These are phyloP conservation scores for Hybognathus amarus DNA, from an alignment of 2,797 vertebrate species.

Conservation along the genomic window DNA sequence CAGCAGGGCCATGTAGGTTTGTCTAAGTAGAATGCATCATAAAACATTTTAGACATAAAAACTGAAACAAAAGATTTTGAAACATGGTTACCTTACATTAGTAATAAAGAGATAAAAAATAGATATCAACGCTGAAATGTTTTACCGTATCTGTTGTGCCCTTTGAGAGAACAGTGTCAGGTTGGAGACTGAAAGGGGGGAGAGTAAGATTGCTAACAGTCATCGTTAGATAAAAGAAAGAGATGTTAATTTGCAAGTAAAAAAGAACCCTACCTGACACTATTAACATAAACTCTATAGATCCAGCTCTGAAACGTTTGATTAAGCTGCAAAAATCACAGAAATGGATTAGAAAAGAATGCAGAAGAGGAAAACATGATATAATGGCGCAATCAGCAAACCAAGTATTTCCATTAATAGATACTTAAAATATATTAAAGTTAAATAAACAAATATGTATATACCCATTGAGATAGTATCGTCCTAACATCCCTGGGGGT, in stretches of 20 bases:
- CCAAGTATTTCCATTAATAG: background rate
- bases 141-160: conserved; percentile 56
- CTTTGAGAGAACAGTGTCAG: conserved; percentile 5
- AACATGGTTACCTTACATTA: background rate
- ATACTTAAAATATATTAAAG: background rate
- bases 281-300: conserved; percentile 80
- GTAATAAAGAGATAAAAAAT: background rate
- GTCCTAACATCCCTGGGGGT: conserved; percentile 71
- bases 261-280: conserved; percentile 83
- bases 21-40: conserved; percentile 69
- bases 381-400: background rate
- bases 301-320: conserved; percentile 89
- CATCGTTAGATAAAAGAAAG: background rate
- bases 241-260: background rate
- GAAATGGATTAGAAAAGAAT: conserved; percentile 50
- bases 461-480: conserved; percentile 83
- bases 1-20: conserved; percentile 82
- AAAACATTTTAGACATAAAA: too few species aligned
- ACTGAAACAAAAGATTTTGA: background rate
- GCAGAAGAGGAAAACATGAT: background rate
- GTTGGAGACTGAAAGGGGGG: conserved; percentile 58
- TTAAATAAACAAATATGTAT: conserved; percentile 1
- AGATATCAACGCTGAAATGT: background rate
- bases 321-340: conserved; percentile 85
- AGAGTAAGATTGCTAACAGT: background rate